Percentiles rank a stretch among this genome's conserved stretches.
Conservation (phyloP, 2,797 vertebrate genomes). For the Loriculus beryllinus region DNA sequence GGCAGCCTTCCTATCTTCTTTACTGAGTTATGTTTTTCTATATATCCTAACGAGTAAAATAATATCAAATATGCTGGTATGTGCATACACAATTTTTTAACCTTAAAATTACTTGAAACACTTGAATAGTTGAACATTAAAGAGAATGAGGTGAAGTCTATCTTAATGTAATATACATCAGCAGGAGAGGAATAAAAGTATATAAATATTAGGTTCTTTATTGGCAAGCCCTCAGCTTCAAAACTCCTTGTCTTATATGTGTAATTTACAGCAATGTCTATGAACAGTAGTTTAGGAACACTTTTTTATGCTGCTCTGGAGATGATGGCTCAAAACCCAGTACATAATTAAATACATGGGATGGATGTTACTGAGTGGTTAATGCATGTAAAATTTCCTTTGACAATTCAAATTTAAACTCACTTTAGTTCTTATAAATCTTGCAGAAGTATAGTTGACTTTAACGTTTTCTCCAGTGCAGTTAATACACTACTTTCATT, state of each 20-base stretch:
- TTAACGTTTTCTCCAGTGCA: conserved; percentile 66
- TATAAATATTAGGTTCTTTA: neutral
- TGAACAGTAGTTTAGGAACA: conserved; percentile 10
- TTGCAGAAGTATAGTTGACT: conserved; percentile 78
- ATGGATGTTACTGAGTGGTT: conserved; percentile 74
- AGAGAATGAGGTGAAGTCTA: neutral
- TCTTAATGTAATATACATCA: neutral
- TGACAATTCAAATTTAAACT: conserved; percentile 80
- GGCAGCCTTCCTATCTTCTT: neutral
- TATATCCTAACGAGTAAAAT: neutral
- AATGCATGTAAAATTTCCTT: conserved; percentile 78
- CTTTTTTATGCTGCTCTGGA: conserved; percentile 43
- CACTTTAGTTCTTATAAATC: conserved; percentile 81
- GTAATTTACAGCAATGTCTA: conserved; percentile 38
- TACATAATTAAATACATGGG: conserved; percentile 79
- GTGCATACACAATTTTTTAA: neutral
- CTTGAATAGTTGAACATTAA: neutral
- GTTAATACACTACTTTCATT: conserved; percentile 73
- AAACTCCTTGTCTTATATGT: neutral
- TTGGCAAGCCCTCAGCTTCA: neutral
- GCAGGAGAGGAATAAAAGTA: neutral
- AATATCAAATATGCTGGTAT: neutral
- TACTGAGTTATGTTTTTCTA: neutral
- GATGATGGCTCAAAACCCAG: conserved; percentile 62
- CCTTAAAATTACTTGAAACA: neutral